Base-by-base conservation (phyloP, 1,140 invertebrate genomes). In the Lysiphlebus fabarum region DNA sequence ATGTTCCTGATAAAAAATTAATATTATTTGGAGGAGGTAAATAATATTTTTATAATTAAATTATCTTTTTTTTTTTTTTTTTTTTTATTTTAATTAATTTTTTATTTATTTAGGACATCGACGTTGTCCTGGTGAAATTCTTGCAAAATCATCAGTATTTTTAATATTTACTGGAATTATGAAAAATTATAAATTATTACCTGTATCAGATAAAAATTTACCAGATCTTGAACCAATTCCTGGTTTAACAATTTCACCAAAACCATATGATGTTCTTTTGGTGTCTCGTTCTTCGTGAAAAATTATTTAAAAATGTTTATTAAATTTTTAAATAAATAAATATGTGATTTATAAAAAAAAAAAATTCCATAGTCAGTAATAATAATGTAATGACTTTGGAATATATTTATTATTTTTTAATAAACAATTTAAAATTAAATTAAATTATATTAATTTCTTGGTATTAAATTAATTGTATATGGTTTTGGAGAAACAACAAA, bases 141-240 rank as follows among this genome's bases (percentile, higher is more conserved):
- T 93, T 43, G 91, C 90, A 1, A 84, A 82, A 53, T 83, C 83
- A 2, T 88, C 89, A 61, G 68, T 90, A 4, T 93, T 92, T 68
- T 76, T 91, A 14, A 83, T 90, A 45, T 87, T 92, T 54, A 81
- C 84, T 4, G 83, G 85, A 6, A 80, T 92, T 10, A 73, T 92
- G 56, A 88, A 90, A 67, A 70, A 69, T 11, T 78, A 80, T 38
- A 47, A 67, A 37, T 36, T 79, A 34, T 59, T 67, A 51, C 70
- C 76, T 8, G 66, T 78, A 26, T 68, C 75, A 2, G 79, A 70
- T 38, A 14, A 73, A 49, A 53, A 65, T 14, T 58, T 62, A 5
- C 72, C 74, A 0, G 63, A 65, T 33, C 7, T 71, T 5, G 65
- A 73, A 6, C 56, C 67, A 11, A 61, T 61, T 8, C 42, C 57